Evolutionary conservation across 2,113 vertebrate species (phyloP).

Genomic region (Zapus hudsonius): DNA sequence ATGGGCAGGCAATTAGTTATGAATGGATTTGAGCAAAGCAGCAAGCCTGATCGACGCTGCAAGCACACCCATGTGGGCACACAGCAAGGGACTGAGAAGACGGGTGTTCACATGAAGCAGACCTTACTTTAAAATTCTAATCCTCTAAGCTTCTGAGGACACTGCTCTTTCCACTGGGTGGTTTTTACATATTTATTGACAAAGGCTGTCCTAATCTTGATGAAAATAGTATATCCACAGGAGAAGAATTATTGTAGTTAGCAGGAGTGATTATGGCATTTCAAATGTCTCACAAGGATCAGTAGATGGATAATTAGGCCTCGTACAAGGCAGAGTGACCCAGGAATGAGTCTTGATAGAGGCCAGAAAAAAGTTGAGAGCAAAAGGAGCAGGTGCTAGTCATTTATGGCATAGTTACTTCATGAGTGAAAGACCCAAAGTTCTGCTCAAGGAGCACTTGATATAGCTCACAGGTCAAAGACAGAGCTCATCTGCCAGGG

Average conservation of each 20-base stretch:
- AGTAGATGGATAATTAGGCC: background rate
- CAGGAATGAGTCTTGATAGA: conserved; percentile 27
- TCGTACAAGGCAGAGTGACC: background rate
- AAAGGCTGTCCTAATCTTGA: conserved; percentile 71
- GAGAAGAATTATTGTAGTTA: conserved; percentile 40
- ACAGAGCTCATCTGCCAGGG: background rate
- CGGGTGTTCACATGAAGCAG: background rate
- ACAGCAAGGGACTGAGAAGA: conserved; percentile 65
- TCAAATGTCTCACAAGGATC: background rate
- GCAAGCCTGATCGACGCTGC: conserved; percentile 68
- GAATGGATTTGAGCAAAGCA: conserved; percentile 65
- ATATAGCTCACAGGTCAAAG: background rate
- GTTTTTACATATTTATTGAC: conserved; percentile 79
- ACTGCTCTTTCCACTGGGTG: conserved; percentile 70
- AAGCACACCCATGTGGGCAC: conserved; percentile 59
- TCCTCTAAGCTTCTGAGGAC: conserved; percentile 72
- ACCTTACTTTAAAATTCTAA: conserved; percentile 76
- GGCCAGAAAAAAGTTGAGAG: background rate
- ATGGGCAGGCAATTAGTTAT: conserved; percentile 67
- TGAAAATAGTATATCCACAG: conserved; percentile 60
- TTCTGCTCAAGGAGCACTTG: background rate
- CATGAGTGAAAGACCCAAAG: conserved; percentile 29
- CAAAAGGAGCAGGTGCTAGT: background rate
- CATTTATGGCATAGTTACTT: background rate
- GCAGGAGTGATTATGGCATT: conserved; percentile 7